Conservation (phyloP, 1,140 invertebrate species). For the Drosophila serrata region DNA sequence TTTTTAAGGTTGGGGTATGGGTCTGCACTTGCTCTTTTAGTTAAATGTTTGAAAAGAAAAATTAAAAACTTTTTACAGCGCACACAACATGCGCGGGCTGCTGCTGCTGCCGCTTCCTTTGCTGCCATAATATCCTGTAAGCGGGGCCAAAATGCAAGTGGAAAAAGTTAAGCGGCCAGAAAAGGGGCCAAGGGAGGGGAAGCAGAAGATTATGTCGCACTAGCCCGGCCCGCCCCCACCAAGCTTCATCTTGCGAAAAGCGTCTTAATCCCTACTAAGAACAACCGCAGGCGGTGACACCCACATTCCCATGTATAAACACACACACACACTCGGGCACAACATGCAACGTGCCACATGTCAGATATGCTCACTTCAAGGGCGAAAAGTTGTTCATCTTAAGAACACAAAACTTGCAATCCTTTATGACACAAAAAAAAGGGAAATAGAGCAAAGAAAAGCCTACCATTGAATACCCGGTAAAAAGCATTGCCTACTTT, state of each 20-base stretch:
- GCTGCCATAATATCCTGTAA: slow-evolving; percentile 62
- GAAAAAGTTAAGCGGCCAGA: slow-evolving; percentile 74
- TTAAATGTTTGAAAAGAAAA: slow-evolving; percentile 83
- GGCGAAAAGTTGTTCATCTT: slow-evolving; percentile 29
- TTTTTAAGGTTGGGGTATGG: background rate
- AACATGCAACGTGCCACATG: slow-evolving; percentile 42
- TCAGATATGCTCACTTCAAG: slow-evolving; percentile 39
- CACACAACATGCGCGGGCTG: slow-evolving; percentile 57
- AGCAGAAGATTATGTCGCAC: slow-evolving; percentile 67
- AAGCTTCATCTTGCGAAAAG: slow-evolving; percentile 16
- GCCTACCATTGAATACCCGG: background rate
- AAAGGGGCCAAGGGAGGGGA: background rate
- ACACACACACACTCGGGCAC: background rate
- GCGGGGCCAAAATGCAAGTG: slow-evolving; percentile 66
- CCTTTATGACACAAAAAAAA: background rate
- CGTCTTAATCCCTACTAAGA: slow-evolving; percentile 53
- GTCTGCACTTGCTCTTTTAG: slow-evolving; percentile 72
- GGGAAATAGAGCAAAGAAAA: too few species aligned
- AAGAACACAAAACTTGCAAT: slow-evolving; percentile 14
- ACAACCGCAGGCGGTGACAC: slow-evolving; percentile 55
- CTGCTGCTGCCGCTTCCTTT: slow-evolving; percentile 24
- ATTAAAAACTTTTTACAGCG: slow-evolving; percentile 83
- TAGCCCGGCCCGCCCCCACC: slow-evolving; percentile 5
- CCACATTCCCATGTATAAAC: slow-evolving; percentile 32
- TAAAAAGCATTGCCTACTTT: background rate